Evolutionary conservation across 1,140 invertebrate species (phyloP), one percentile per base, ranked within the genome.

Genomic region (Choristoneura fumiferana): DNA sequence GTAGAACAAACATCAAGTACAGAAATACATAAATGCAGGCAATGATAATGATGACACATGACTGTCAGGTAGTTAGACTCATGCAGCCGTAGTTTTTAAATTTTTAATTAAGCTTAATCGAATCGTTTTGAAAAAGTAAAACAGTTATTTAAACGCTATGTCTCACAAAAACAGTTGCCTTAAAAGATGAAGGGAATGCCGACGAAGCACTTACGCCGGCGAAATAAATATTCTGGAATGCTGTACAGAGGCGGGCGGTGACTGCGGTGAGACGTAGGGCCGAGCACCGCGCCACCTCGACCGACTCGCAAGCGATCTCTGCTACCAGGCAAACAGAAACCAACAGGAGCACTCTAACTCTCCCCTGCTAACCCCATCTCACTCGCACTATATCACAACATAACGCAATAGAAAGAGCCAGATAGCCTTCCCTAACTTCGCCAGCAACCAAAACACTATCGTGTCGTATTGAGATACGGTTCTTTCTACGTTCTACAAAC

Each of bases 221-320:
- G 9, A 49, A 49, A 49, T 49, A 39, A 39, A 39, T 49, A 49
- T 49, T 18, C 14, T 37, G 53, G 57, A 29, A 18, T 15, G 43
- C 14, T 29, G 64, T 33, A 15, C 37, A 49, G 38, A 10, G 57
- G 58, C 54, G 49, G 39, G 63, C 58, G 60, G 35, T 57, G 9
- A 54, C 63, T 63, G 58, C 15, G 62, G 54, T 56, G 18, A 37
- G 56, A 54, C 36, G 15, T 52, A 57, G 53, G 43, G 62, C 54
- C 62, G 69, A 71, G 62, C 81, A 72, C 81, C 78, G 81, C 81
- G 81, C 80, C 82, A 80, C 82, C 81, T 81, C 84, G 81, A 69
- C 81, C 83, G 84, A 87, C 76, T 87, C 81, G 84, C 82, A 76
- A 85, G 71, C 82, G 85, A 87, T 89, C 85, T 73, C 72, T 61